Percentiles rank a stretch among this genome's conserved stretches.
Conservation (phyloP, 2,113 vertebrate genomes). For the Castor canadensis region DNA sequence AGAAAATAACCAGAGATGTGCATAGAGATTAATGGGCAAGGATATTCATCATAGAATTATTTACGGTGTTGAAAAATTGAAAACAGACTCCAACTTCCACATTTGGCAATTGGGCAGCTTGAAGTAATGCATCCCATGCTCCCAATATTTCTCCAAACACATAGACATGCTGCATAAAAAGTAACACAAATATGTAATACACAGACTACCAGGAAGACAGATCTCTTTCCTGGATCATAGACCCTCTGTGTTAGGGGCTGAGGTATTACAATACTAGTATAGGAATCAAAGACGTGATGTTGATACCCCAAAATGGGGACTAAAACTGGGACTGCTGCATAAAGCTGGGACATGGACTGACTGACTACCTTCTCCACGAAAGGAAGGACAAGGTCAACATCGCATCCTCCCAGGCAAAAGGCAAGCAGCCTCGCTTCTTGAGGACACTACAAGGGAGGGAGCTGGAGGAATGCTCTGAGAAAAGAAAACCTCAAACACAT, state of each 20-base stretch:
- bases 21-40: conserved; percentile 58
- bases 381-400: not conserved
- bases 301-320: not conserved
- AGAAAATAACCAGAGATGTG: conserved; percentile 64
- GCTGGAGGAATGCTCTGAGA: not conserved
- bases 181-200: conserved; percentile 3
- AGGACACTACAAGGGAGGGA: not conserved
- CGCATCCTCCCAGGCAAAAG: not conserved
- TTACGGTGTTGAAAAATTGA: conserved; percentile 68
- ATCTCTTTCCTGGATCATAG: not conserved
- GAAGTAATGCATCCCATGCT: conserved; percentile 40
- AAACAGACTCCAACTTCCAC: conserved; percentile 62
- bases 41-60: conserved; percentile 64
- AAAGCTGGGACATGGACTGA: not conserved
- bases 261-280: not conserved
- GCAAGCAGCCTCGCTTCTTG: not conserved
- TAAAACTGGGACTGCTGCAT: not conserved
- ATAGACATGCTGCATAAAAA: conserved; percentile 21
- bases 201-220: not conserved
- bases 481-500: not conserved
- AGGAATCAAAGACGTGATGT: not conserved
- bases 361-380: not conserved
- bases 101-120: conserved; percentile 39
- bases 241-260: not conserved
- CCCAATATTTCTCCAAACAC: conserved; percentile 46